Evolutionary conservation across 2,113 vertebrate species (phyloP).

Genomic region (Tupaia tana): DNA sequence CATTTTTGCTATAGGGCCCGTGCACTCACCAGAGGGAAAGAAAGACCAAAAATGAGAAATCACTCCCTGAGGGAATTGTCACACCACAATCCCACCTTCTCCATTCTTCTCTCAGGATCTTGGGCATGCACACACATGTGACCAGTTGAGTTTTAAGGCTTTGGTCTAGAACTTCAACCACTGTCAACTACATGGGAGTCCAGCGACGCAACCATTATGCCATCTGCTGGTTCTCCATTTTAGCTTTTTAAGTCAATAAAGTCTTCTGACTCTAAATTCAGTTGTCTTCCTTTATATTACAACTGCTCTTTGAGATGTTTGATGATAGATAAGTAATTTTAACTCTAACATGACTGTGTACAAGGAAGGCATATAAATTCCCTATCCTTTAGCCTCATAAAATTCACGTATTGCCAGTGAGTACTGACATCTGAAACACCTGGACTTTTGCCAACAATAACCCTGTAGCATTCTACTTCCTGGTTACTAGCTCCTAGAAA

Average conservation of each 20-base stretch:
- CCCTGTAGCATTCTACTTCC: constrained; percentile 35
- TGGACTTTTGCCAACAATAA: constrained; percentile 63
- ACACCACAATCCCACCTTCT: too few relatives aligned
- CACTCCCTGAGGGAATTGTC: too few relatives aligned
- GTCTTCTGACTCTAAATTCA: constrained; percentile 58
- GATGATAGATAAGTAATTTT: constrained; percentile 43
- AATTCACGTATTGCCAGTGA: constrained; percentile 44
- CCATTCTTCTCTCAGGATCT: too few relatives aligned
- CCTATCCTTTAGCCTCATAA: constrained; percentile 53
- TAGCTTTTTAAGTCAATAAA: constrained; percentile 49
- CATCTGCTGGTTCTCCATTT: not conserved
- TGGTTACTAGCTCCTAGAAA: constrained; percentile 67
- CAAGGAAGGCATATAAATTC: constrained; percentile 34
- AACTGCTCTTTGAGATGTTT: constrained; percentile 31
- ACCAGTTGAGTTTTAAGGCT: too few relatives aligned
- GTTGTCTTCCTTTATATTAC: constrained; percentile 26
- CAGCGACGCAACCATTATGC: too few relatives aligned
- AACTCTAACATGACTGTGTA: constrained; percentile 11
- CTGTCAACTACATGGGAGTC: too few relatives aligned
- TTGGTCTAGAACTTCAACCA: too few relatives aligned
- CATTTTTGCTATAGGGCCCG: too few relatives aligned
- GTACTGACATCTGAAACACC: constrained; percentile 59
- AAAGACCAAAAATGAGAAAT: too few relatives aligned
- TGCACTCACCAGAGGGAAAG: too few relatives aligned
- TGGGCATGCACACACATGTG: too few relatives aligned